Conservation (phyloP, 2,113 vertebrate genomes). For the Alligator mississippiensis region DNA sequence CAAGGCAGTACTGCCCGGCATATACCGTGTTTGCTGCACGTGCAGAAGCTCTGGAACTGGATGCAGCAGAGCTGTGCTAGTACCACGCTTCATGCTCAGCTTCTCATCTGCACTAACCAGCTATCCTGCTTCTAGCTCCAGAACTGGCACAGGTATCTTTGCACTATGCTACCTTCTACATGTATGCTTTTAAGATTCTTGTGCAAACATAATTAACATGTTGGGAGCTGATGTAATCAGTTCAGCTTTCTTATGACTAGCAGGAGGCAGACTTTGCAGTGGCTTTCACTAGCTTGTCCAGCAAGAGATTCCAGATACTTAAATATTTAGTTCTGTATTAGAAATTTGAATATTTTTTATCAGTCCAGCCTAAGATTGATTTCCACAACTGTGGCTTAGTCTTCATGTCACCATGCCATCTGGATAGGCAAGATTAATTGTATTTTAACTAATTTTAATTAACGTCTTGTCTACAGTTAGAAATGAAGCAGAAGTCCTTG, state of each 20-base stretch:
- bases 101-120: too few species aligned
- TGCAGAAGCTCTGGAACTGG: too few species aligned
- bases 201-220: background rate
- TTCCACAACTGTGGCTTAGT: background rate
- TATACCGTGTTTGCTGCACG: background rate
- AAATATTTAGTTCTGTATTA: background rate
- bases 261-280: background rate
- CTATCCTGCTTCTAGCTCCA: too few species aligned
- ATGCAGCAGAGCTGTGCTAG: too few species aligned
- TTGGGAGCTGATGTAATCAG: background rate
- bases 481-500: slow-evolving; percentile 95
- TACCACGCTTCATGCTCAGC: too few species aligned
- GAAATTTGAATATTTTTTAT: background rate
- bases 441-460: slow-evolving; percentile 50
- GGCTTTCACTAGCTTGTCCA: background rate
- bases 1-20: too few species aligned
- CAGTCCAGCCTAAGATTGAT: background rate
- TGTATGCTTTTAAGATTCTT: background rate
- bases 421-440: background rate
- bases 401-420: background rate
- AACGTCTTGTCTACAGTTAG: slow-evolving; percentile 84
- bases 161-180: too few species aligned
- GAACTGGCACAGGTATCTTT: too few species aligned
- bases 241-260: background rate
- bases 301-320: background rate